A percentile compares a stretch with the other conserved stretches of the same genome.
phyloP scores from a whole-genome alignment of 2,113 vertebrate genomes.

The Sphyrna mokarran region DNA sequence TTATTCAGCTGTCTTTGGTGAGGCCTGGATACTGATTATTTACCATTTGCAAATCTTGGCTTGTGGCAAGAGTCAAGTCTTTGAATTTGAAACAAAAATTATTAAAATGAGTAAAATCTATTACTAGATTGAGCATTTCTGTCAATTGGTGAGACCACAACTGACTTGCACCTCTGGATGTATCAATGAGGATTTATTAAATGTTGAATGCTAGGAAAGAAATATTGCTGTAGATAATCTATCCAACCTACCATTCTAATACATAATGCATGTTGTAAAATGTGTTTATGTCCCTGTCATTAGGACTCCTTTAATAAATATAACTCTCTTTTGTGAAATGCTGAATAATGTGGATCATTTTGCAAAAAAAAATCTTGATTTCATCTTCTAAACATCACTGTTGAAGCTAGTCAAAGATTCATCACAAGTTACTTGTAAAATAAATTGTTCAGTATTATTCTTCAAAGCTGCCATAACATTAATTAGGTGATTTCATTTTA shows the following conservation, averaged over 20 bases:
- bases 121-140: background rate
- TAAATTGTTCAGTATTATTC: background rate
- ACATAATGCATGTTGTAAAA: background rate
- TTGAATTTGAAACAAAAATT: background rate
- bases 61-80: background rate
- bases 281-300: background rate
- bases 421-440: background rate
- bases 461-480: background rate
- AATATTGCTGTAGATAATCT: background rate
- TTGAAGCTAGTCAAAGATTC: background rate
- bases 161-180: background rate
- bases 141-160: background rate
- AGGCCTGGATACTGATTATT: background rate
- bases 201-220: background rate
- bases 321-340: background rate
- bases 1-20: no score
- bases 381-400: background rate
- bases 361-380: background rate
- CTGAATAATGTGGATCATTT: background rate
- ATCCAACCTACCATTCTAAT: background rate
- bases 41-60: background rate
- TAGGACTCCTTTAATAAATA: slow-evolving; percentile 21
- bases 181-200: slow-evolving; percentile 1
- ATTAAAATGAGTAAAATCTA: background rate
- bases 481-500: background rate